Evolutionary conservation across 2,888 invertebrate species (phyloP).

Genomic region (Melolontha melolontha): DNA sequence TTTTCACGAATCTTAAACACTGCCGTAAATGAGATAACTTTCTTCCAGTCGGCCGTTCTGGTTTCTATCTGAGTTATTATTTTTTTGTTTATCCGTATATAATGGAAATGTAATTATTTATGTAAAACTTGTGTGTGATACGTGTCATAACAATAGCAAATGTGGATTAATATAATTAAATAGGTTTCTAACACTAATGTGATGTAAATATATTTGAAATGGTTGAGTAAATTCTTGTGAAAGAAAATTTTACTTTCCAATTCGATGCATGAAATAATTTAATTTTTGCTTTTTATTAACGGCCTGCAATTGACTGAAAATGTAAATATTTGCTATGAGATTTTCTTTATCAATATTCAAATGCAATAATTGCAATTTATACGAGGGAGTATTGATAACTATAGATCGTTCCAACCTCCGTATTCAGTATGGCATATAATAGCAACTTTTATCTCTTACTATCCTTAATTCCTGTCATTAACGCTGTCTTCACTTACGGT

Average conservation of each 20-base stretch:
- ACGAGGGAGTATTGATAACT: no score
- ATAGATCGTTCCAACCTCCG: no score
- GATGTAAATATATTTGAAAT: conserved; percentile 28
- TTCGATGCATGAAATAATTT: background rate
- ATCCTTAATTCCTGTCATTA: no score
- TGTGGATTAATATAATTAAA: conserved; percentile 14
- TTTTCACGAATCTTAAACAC: conserved; percentile 12
- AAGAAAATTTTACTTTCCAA: conserved; percentile 25
- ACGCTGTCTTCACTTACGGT: no score
- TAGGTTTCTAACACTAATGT: conserved; percentile 23
- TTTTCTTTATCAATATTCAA: no score
- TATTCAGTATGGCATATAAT: no score
- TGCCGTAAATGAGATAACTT: conserved; percentile 28
- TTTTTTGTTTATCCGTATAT: conserved; percentile 11
- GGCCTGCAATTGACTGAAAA: background rate
- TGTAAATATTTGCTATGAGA: no score
- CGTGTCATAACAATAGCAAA: conserved; percentile 9
- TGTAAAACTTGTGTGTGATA: conserved; percentile 19
- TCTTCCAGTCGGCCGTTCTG: conserved; percentile 10
- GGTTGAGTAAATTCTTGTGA: conserved; percentile 25
- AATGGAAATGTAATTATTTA: conserved; percentile 15
- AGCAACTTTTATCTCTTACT: no score
- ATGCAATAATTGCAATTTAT: no score
- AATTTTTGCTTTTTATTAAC: no score
- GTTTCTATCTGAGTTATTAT: background rate